These are phyloP conservation scores for Centruroides vittatus DNA, from an alignment of 1,140 invertebrate genomes.

Conservation along the genomic window DNA sequence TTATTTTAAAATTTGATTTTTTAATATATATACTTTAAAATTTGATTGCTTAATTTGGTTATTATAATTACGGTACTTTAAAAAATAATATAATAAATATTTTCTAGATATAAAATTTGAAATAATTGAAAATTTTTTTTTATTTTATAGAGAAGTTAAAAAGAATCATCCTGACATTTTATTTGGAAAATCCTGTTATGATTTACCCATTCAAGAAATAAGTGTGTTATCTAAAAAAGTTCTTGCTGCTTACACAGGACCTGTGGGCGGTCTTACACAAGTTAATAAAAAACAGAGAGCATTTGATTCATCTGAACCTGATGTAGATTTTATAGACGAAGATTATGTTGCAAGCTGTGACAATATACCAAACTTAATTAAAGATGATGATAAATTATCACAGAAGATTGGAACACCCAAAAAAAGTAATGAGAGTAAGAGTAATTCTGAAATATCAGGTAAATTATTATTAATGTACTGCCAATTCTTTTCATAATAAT, in stretches of 20 bases:
- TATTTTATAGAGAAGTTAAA: conserved; percentile 21
- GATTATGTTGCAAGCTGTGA: conserved; percentile 7
- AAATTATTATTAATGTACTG: background rate
- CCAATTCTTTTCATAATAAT: too few relatives aligned
- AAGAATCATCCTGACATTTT: conserved; percentile 26
- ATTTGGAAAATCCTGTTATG: conserved; percentile 25
- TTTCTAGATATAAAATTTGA: too few relatives aligned
- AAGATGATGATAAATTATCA: background rate
- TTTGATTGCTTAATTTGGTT: too few relatives aligned
- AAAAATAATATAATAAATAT: too few relatives aligned
- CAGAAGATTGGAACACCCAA: background rate
- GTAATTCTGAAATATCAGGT: background rate
- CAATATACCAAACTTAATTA: background rate
- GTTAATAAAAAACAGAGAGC: conserved; percentile 29
- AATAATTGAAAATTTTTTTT: too few relatives aligned
- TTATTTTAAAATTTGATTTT: too few relatives aligned
- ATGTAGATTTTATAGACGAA: conserved; percentile 57
- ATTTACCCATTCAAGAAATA: conserved; percentile 38
- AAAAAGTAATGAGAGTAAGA: too few relatives aligned
- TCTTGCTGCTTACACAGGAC: conserved; percentile 53
- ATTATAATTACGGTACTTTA: too few relatives aligned
- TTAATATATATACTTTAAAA: too few relatives aligned
- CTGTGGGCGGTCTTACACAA: conserved; percentile 57
- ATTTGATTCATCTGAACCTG: conserved; percentile 39
- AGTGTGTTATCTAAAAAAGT: conserved; percentile 34